Evolutionary conservation across 1,140 invertebrate genomes (phyloP), one percentile per base, ranked within the genome.

Genomic region (Phocides pigmalion): DNA sequence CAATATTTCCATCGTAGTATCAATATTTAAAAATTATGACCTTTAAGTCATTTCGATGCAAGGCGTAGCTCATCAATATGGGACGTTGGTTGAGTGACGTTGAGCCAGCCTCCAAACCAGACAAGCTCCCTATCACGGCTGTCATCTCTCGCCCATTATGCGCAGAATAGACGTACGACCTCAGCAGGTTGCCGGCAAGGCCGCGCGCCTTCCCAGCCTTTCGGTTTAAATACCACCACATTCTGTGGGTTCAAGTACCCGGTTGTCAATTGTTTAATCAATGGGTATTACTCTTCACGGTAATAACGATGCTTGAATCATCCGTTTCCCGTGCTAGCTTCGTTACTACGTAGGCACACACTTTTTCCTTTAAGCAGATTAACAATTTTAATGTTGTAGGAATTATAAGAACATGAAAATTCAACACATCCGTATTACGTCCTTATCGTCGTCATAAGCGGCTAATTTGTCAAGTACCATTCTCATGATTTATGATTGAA

Each of bases 101-200:
- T 58, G 39, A 58, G 9, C 20, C 54, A 66, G 41, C 53, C 64
- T 66, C 63, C 35, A 42, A 20, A 46, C 32, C 9, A 46, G 54
- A 53, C 49, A 64, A 49, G 49, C 35, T 53, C 25, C 58, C 46
- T 65, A 66, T 49, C 70, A 68, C 32, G 64, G 68, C 79, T 85
- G 83, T 89, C 87, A 86, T 84, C 79, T 81, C 44, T 47, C 65
- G 70, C 67, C 77, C 67, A 86, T 87, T 85, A 81, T 84, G 67
- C 59, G 56, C 59, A 68, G 68, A 65, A 77, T 77, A 81, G 86
- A 80, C 79, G 68, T 67, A 68, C 66, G 78, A 73, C 86, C 84
- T 87, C 74, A 68, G 66, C 67, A 73, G 70, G 63, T 67, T 70
- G 66, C 42, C 39, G 58, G 63, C 81, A 76, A 88, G 83, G 84